A percentile compares a stretch with the other conserved stretches of the same genome.
Evolutionary conservation across 2,113 vertebrate species (phyloP).

Genomic region (Salvelinus fontinalis): DNA sequence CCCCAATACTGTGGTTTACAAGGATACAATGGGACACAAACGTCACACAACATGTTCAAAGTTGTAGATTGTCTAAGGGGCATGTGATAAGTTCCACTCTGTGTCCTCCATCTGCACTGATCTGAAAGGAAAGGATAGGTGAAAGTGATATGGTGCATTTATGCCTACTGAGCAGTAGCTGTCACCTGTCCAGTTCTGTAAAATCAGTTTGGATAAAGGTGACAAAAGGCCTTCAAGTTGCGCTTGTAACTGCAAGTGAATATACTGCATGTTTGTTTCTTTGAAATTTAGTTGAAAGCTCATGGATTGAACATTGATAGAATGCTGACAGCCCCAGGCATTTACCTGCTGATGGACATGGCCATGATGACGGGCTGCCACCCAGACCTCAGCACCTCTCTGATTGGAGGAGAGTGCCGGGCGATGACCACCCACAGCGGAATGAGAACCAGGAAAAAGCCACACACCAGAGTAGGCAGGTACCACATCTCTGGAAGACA

Average conservation of each 20-base stretch:
- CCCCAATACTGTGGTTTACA: slow-evolving; percentile 79
- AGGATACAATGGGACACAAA: slow-evolving; percentile 4
- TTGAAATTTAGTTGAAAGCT: not conserved
- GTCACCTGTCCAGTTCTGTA: too few species aligned
- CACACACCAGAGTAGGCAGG: slow-evolving; percentile 76
- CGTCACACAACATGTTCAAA: not conserved
- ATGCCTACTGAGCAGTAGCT: too few species aligned
- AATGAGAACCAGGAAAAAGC: slow-evolving; percentile 76
- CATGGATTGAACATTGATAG: not conserved
- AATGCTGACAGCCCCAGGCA: not conserved
- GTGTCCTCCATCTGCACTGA: too few species aligned
- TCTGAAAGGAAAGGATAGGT: too few species aligned
- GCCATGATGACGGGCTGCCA: slow-evolving; percentile 90
- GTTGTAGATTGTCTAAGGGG: not conserved
- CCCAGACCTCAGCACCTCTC: slow-evolving; percentile 84
- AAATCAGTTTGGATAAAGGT: too few species aligned
- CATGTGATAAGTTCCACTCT: too few species aligned
- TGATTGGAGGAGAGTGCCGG: slow-evolving; percentile 73
- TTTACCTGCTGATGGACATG: slow-evolving; percentile 93
- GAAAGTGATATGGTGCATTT: too few species aligned
- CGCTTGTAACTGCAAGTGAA: not conserved
- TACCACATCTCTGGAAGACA: slow-evolving; percentile 74
- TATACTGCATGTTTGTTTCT: not conserved
- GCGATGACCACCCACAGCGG: slow-evolving; percentile 82
- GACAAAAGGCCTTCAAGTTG: too few species aligned